Percentiles rank a stretch among this genome's conserved stretches.
Evolutionary conservation across 2,888 invertebrate species (phyloP).

Genomic region (Andrena bucephala): DNA sequence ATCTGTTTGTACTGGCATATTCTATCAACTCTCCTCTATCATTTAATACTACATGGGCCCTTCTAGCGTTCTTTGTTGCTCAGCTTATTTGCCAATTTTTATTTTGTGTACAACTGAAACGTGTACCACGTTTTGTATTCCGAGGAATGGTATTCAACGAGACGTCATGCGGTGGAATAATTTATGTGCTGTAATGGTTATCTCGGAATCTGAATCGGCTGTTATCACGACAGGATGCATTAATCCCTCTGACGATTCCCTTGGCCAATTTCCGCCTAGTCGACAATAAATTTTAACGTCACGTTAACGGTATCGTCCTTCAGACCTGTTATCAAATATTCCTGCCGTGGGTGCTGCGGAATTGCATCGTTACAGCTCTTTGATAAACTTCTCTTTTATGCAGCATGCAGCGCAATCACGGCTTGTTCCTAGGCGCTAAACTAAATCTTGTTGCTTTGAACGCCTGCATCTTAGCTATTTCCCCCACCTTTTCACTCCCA

Average conservation of each 20-base stretch:
- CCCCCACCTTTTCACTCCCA: neutral
- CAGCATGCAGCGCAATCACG: slow-evolving; percentile 47
- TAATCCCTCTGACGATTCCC: slow-evolving; percentile 70
- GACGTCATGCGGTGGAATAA: slow-evolving; percentile 38
- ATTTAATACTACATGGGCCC: too few species aligned
- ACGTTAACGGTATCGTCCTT: slow-evolving; percentile 62
- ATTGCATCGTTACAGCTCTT: slow-evolving; percentile 50
- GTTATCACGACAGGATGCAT: slow-evolving; percentile 36
- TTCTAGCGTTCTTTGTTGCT: too few species aligned
- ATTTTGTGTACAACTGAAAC: neutral
- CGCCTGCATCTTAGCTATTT: neutral
- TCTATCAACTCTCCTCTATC: too few species aligned
- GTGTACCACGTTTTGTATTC: neutral
- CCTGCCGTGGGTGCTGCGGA: slow-evolving; percentile 44
- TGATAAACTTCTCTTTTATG: slow-evolving; percentile 53
- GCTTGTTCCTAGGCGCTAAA: slow-evolving; percentile 38
- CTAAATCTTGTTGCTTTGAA: slow-evolving; percentile 17
- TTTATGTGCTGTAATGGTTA: slow-evolving; percentile 59
- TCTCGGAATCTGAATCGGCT: slow-evolving; percentile 49
- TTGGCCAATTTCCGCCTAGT: slow-evolving; percentile 70
- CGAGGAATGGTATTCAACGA: neutral
- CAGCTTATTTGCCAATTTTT: too few species aligned
- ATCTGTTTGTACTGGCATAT: too few species aligned
- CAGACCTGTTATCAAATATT: slow-evolving; percentile 62
- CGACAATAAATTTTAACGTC: slow-evolving; percentile 75